Evolutionary conservation across 2,797 vertebrate genomes (phyloP).

Genomic region (Chloroceryle inda): DNA sequence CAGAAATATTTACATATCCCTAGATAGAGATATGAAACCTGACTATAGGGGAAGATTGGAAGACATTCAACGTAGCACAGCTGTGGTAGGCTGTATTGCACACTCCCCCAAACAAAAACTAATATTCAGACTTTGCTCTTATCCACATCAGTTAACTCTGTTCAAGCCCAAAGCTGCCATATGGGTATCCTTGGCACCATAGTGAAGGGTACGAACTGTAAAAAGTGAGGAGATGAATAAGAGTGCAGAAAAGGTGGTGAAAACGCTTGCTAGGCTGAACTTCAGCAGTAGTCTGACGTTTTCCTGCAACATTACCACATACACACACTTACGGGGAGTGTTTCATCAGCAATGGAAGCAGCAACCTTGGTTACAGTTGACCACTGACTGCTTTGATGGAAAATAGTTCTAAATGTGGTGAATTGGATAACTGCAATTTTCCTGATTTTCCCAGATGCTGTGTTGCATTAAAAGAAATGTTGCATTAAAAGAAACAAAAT

Average conservation of each 20-base stretch:
- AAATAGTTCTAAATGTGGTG: neutral
- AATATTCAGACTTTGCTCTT: neutral
- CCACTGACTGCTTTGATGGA: neutral
- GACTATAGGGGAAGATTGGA: neutral
- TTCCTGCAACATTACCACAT: neutral
- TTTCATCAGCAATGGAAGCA: neutral
- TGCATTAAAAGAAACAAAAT: neutral
- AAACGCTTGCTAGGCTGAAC: neutral
- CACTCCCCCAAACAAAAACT: neutral
- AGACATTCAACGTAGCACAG: neutral
- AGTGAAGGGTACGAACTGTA: neutral
- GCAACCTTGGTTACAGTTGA: neutral
- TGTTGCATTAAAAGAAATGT: accelerated
- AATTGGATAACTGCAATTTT: neutral
- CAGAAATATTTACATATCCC: neutral
- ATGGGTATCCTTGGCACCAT: neutral
- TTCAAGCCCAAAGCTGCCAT: neutral
- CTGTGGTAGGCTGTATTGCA: neutral
- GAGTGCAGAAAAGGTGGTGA: accelerated
- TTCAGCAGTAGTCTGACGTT: neutral
- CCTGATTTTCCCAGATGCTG: neutral
- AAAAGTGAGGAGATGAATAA: neutral
- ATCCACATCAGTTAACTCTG: neutral
- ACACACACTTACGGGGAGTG: neutral
- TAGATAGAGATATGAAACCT: neutral